A percentile compares a stretch with the other conserved stretches of the same genome.
Conservation (phyloP, 2,888 invertebrate species). For the Drosophila multiciliata region DNA sequence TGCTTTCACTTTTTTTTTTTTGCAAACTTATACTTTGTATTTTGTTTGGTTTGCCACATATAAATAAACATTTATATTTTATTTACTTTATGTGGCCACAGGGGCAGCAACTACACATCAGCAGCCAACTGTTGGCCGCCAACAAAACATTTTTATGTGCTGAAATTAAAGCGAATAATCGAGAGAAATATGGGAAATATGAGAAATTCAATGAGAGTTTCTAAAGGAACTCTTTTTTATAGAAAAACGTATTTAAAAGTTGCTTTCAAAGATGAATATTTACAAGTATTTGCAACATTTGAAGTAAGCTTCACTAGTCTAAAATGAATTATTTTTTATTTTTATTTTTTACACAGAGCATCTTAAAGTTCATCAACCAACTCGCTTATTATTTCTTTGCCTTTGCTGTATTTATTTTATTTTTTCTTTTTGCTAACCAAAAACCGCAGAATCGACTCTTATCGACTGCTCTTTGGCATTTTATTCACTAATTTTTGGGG, state of each 20-base stretch:
- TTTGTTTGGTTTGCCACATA: conserved; percentile 18
- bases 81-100: conserved; percentile 57
- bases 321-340: neutral
- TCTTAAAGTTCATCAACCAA: neutral
- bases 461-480: conserved; percentile 58
- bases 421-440: conserved; percentile 22
- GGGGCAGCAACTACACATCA: conserved; percentile 21
- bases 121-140: conserved; percentile 54
- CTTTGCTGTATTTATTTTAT: conserved; percentile 14
- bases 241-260: neutral
- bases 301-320: neutral
- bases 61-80: conserved; percentile 58
- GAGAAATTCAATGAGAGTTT: neutral
- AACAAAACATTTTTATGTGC: neutral
- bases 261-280: neutral
- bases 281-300: neutral
- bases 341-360: neutral
- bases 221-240: neutral
- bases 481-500: conserved; percentile 75
- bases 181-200: neutral
- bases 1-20: conserved; percentile 59
- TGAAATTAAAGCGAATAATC: neutral
- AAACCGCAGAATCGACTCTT: conserved; percentile 49
- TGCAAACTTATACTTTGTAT: conserved; percentile 4
- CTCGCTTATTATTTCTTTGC: neutral